Conservation (phyloP, 1,140 invertebrate species). For the Probaryconus sp. region DNA sequence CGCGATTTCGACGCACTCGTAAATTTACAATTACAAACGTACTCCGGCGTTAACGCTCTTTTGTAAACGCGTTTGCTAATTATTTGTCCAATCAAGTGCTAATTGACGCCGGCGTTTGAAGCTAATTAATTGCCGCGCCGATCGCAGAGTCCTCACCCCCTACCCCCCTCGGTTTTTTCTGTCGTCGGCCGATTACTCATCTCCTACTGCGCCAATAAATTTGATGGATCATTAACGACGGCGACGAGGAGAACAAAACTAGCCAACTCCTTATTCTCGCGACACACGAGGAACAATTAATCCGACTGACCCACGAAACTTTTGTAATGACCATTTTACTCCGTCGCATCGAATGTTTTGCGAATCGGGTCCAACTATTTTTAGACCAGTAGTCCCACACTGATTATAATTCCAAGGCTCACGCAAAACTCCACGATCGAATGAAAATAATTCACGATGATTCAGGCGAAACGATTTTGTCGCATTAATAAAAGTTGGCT, state of each 20-base stretch:
- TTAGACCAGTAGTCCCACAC: too few relatives aligned
- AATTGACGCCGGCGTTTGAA: constrained; percentile 55
- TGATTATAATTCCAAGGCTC: too few relatives aligned
- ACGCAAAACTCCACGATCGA: background rate
- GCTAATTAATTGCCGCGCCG: constrained; percentile 60
- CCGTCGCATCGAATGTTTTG: too few relatives aligned
- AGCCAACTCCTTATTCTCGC: too few relatives aligned
- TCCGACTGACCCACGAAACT: background rate
- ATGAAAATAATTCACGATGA: background rate
- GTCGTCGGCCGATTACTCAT: constrained; percentile 48
- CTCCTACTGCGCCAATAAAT: constrained; percentile 29
- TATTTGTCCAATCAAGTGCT: constrained; percentile 59
- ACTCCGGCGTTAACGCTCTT: constrained; percentile 51
- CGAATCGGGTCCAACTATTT: background rate
- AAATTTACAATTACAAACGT: constrained; percentile 56
- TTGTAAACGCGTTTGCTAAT: constrained; percentile 57
- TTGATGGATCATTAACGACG: constrained; percentile 51
- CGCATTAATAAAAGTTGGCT: constrained; percentile 44
- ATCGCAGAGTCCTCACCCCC: constrained; percentile 5
- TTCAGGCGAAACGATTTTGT: constrained; percentile 12
- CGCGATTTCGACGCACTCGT: constrained; percentile 29
- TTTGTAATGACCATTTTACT: too few relatives aligned
- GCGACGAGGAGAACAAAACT: constrained; percentile 1
- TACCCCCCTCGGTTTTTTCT: constrained; percentile 33
- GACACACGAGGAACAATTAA: too few relatives aligned